phyloP scores from a whole-genome alignment of 2,797 vertebrate genomes.

The Xerus rutilus region DNA sequence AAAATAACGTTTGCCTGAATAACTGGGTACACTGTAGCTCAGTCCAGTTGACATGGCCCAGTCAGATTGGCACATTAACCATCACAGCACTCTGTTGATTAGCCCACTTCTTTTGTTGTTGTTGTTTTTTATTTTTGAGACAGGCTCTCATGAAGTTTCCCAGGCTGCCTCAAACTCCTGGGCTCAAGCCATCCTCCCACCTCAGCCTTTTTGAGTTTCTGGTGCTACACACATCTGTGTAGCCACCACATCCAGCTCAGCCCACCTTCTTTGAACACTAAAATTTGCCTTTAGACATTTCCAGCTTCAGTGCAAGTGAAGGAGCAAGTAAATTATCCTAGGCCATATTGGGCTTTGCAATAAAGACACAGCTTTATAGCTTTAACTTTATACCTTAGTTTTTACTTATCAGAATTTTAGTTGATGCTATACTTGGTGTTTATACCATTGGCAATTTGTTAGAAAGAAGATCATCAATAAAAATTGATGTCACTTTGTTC shows the following conservation, averaged over 20 bases:
- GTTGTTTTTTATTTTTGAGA: background rate
- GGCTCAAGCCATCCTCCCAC: too few species aligned
- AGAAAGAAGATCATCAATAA: slow-evolving; percentile 11
- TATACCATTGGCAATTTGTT: slow-evolving; percentile 7
- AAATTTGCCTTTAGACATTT: slow-evolving; percentile 3
- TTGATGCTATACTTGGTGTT: background rate
- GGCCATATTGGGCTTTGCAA: background rate
- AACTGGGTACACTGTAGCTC: background rate
- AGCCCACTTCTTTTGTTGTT: background rate
- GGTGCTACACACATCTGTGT: background rate
- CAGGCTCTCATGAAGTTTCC: too few species aligned
- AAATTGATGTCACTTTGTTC: background rate
- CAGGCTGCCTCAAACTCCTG: too few species aligned
- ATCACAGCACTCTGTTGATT: background rate
- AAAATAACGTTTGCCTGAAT: background rate
- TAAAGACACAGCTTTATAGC: background rate
- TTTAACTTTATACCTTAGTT: background rate
- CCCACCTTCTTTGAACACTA: background rate
- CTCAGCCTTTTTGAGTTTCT: background rate
- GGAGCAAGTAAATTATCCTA: background rate
- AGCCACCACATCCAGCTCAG: background rate
- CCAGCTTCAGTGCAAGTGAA: background rate
- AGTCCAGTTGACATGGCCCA: background rate
- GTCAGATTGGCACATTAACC: background rate
- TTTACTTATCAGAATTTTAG: background rate